phyloP scores from a whole-genome alignment of 2,113 vertebrate genomes.

The Cryptomyrus ogoouensis region DNA sequence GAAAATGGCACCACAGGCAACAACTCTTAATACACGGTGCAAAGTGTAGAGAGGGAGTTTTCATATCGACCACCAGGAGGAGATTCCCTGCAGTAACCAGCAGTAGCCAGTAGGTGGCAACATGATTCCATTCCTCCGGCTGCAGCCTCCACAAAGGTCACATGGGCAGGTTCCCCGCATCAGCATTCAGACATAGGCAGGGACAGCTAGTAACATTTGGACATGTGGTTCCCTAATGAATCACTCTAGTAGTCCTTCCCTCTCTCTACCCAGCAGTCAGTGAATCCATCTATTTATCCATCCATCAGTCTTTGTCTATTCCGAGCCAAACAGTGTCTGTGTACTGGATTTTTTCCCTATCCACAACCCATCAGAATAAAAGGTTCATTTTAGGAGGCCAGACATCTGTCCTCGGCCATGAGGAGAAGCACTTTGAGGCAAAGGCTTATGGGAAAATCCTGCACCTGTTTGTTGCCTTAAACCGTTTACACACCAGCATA shows the following conservation, averaged over 20 bases:
- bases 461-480: neutral
- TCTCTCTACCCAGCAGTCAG: neutral
- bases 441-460: neutral
- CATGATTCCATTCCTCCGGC: constrained; percentile 38
- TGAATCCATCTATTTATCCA: constrained; percentile 2
- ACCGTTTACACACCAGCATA: neutral
- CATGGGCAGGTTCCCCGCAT: constrained; percentile 57
- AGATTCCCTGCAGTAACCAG: neutral
- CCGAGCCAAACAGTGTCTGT: neutral
- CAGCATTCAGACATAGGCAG: constrained; percentile 64
- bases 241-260: neutral
- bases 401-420: neutral
- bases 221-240: constrained; percentile 49
- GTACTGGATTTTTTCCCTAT: neutral
- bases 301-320: neutral
- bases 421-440: constrained; percentile 1
- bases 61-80: neutral
- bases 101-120: constrained; percentile 47
- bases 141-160: constrained; percentile 46
- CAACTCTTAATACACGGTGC: neutral
- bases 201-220: constrained; percentile 45
- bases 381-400: neutral
- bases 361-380: neutral
- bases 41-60: neutral
- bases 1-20: neutral